phyloP scores from a whole-genome alignment of 2,113 vertebrate species.

The Pyrgilauda ruficollis region DNA sequence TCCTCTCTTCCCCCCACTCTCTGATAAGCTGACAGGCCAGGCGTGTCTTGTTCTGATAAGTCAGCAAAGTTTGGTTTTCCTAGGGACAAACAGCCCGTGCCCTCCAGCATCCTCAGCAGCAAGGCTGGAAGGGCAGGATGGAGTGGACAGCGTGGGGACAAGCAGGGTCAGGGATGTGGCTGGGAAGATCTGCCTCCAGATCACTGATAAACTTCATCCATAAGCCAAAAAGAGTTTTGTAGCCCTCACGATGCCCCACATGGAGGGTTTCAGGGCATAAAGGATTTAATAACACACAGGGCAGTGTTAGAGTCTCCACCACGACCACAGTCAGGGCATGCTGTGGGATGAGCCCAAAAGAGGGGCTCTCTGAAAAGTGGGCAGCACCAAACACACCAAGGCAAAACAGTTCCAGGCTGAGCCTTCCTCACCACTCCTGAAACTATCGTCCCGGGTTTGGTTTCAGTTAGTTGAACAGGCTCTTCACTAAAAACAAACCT shows the following conservation, averaged over 20 bases:
- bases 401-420: background rate
- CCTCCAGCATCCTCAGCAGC: background rate
- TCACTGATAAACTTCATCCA: background rate
- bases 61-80: background rate
- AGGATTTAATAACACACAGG: background rate
- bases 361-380: background rate
- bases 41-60: background rate
- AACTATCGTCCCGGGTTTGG: accelerated
- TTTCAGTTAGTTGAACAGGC: background rate
- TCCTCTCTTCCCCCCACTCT: accelerated
- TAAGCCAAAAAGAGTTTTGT: background rate
- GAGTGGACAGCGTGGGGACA: accelerated
- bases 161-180: background rate
- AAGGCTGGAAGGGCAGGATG: background rate
- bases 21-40: conserved; percentile 13
- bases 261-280: accelerated
- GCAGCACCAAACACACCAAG: background rate
- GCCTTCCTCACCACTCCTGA: background rate
- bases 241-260: background rate
- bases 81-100: background rate
- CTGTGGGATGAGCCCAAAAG: background rate
- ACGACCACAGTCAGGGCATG: accelerated
- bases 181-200: background rate
- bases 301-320: background rate
- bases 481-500: background rate